A percentile compares a stretch with the other conserved stretches of the same genome.
These are phyloP conservation scores for Gymnarchus niloticus DNA, from an alignment of 2,113 vertebrate species.

Conservation along the genomic window DNA sequence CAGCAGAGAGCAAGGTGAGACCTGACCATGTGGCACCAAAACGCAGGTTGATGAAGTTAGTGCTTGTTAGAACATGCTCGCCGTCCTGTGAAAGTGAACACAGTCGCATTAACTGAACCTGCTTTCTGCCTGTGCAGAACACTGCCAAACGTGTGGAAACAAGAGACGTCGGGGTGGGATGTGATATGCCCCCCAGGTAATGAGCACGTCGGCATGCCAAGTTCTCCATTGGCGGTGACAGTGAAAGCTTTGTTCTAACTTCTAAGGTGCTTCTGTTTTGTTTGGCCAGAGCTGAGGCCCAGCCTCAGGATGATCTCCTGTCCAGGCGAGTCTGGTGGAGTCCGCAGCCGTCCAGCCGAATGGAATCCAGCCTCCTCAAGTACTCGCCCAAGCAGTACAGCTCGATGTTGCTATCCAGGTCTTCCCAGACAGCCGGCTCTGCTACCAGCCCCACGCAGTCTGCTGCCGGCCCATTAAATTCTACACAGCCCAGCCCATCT, in stretches of 20 bases:
- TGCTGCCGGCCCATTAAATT: slow-evolving; percentile 26
- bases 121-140: slow-evolving; percentile 77
- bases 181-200: slow-evolving; percentile 82
- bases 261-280: slow-evolving; percentile 35
- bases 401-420: slow-evolving; percentile 42
- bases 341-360: slow-evolving; percentile 52
- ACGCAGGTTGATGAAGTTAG: background rate
- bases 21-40: background rate
- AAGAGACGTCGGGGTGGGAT: slow-evolving; percentile 77
- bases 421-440: background rate
- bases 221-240: background rate
- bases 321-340: slow-evolving; percentile 29
- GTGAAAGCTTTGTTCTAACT: background rate
- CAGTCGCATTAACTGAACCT: slow-evolving; percentile 78
- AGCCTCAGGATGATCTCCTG: slow-evolving; percentile 3
- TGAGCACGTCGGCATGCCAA: background rate
- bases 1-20: slow-evolving; percentile 94
- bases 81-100: background rate
- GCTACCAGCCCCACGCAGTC: slow-evolving; percentile 20
- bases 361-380: slow-evolving; percentile 59
- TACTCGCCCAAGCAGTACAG: slow-evolving; percentile 62
- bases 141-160: slow-evolving; percentile 58
- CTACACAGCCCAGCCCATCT: slow-evolving; percentile 18
- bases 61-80: background rate
- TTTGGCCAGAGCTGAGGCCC: slow-evolving; percentile 45